Evolutionary conservation across 2,113 vertebrate species (phyloP).

Genomic region (Microcebus lehilahytsara): DNA sequence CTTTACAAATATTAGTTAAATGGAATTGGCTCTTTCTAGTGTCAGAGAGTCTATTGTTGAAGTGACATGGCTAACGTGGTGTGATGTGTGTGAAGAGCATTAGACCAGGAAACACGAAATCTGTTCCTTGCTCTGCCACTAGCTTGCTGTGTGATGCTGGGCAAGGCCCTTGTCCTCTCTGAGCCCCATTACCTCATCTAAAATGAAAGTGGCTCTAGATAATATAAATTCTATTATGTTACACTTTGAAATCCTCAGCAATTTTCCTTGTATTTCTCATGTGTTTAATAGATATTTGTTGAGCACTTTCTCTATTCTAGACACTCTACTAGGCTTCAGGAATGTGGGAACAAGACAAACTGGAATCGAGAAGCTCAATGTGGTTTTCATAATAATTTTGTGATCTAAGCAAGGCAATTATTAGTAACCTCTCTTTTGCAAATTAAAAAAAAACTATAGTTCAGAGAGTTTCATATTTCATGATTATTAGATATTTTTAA

Average conservation of each 20-base stretch:
- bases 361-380: background rate
- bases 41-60: background rate
- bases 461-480: background rate
- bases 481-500: background rate
- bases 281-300: background rate
- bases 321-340: background rate
- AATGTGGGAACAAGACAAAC: background rate
- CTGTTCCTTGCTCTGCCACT: background rate
- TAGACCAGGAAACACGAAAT: background rate
- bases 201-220: background rate
- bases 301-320: background rate
- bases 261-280: background rate
- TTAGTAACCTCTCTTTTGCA: background rate
- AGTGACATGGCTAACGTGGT: background rate
- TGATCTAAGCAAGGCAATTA: background rate
- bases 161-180: background rate
- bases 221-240: background rate
- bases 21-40: background rate
- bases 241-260: background rate
- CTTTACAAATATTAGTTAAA: background rate
- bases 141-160: background rate
- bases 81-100: background rate
- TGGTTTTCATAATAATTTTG: background rate
- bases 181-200: background rate
- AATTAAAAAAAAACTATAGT: background rate